These are phyloP conservation scores for Drosophila auraria DNA, from an alignment of 1,140 invertebrate species.

Conservation along the genomic window DNA sequence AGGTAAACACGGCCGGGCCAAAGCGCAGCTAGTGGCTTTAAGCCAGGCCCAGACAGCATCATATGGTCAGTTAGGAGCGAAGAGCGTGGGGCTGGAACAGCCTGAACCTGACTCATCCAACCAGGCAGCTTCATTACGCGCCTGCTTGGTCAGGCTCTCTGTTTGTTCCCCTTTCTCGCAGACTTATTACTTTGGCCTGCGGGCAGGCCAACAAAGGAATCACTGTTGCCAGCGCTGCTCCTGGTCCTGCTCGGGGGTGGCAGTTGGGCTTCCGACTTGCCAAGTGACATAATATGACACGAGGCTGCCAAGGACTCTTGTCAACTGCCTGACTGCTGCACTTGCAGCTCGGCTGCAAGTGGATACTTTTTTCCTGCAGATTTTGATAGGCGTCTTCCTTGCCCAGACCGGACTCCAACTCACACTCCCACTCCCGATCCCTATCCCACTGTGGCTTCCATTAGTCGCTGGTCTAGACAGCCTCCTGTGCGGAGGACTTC, in stretches of 20 bases:
- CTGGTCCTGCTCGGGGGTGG: not conserved
- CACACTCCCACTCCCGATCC: not conserved
- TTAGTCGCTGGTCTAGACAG: conserved; percentile 61
- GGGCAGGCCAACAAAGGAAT: conserved; percentile 52
- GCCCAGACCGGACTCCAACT: not conserved
- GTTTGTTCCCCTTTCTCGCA: conserved; percentile 35
- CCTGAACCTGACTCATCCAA: conserved; percentile 52
- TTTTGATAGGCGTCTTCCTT: conserved; percentile 4
- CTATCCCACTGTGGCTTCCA: conserved; percentile 36
- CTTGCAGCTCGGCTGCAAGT: conserved; percentile 15
- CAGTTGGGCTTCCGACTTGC: conserved; percentile 14
- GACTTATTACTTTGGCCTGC: conserved; percentile 67
- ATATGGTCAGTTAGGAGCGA: conserved; percentile 44
- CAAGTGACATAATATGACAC: conserved; percentile 53
- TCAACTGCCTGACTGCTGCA: conserved; percentile 35
- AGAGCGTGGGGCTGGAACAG: not conserved
- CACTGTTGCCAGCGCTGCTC: conserved; percentile 26
- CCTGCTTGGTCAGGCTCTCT: conserved; percentile 36
- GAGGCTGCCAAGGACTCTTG: conserved; percentile 32
- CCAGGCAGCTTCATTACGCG: conserved; percentile 61
- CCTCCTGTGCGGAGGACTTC: conserved; percentile 44
- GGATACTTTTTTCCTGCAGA: conserved; percentile 23
- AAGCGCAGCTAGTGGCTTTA: conserved; percentile 33
- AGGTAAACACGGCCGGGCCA: conserved; percentile 65
- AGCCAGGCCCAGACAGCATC: conserved; percentile 52